phyloP scores from a whole-genome alignment of 2,113 vertebrate genomes.

The Carettochelys insculpta region DNA sequence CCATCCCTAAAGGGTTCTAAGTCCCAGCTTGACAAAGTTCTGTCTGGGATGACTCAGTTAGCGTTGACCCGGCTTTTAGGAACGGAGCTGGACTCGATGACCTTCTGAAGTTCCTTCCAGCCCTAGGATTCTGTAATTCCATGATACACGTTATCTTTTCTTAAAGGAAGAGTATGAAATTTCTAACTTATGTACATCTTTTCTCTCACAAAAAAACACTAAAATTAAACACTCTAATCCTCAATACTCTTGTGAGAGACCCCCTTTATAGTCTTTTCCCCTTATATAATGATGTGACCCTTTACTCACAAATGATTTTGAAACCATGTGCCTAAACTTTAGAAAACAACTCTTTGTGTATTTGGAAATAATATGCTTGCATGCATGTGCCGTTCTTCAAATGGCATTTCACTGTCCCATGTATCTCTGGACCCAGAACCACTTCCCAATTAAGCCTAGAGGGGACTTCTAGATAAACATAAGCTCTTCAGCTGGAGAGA shows the following conservation, averaged over 20 bases:
- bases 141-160: not conserved
- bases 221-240: not conserved
- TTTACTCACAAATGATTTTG: not conserved
- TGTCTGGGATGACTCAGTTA: too few species aligned
- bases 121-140: too few species aligned
- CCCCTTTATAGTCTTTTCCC: not conserved
- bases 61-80: too few species aligned
- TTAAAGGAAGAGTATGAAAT: not conserved
- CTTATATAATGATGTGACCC: not conserved
- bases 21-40: too few species aligned
- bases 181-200: not conserved
- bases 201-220: not conserved
- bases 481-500: not conserved
- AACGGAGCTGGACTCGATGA: too few species aligned
- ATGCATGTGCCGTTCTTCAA: not conserved
- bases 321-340: not conserved
- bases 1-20: too few species aligned
- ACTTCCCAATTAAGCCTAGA: not conserved
- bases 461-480: not conserved
- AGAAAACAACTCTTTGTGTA: not conserved
- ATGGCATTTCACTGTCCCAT: not conserved
- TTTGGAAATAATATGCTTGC: not conserved
- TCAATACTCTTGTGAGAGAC: not conserved
- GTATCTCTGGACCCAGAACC: not conserved
- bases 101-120: too few species aligned